Percentiles rank a stretch among this genome's conserved stretches.
Evolutionary conservation across 2,113 vertebrate genomes (phyloP).

Genomic region (Strigops habroptila): DNA sequence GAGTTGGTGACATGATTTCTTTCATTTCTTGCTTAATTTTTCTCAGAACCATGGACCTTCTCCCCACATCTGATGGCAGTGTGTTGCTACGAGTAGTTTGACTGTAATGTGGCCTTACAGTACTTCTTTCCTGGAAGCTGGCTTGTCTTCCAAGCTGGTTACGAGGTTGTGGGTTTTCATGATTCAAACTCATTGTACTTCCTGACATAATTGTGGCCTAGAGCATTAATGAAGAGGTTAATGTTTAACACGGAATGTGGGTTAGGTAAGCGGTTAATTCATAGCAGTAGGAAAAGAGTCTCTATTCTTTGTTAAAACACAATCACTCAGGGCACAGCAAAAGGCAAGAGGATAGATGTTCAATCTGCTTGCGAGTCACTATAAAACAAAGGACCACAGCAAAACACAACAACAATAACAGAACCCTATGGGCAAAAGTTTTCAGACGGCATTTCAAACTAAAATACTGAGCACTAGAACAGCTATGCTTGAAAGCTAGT

Average conservation of each 20-base stretch:
- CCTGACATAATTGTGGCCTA: constrained; percentile 99
- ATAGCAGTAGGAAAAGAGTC: constrained; percentile 40
- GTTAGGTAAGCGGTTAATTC: constrained; percentile 24
- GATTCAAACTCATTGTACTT: constrained; percentile 93
- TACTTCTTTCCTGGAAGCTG: constrained; percentile 95
- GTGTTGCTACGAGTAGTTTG: constrained; percentile 92
- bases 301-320: constrained; percentile 65
- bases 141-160: constrained; percentile 92
- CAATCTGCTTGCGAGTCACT: constrained; percentile 51
- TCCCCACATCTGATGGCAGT: constrained; percentile 89
- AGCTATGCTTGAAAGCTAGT: constrained; percentile 46
- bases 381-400: constrained; percentile 27
- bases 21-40: constrained; percentile 97
- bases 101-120: constrained; percentile 84
- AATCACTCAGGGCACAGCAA: constrained; percentile 73
- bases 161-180: constrained; percentile 83
- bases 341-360: constrained; percentile 71
- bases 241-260: background rate
- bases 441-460: constrained; percentile 55
- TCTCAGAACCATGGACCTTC: constrained; percentile 89
- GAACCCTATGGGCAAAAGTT: constrained; percentile 32
- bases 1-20: constrained; percentile 93
- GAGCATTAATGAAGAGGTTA: constrained; percentile 73
- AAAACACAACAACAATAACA: background rate
- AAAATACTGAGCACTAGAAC: constrained; percentile 59